These are phyloP conservation scores for Cygnus buccinator DNA, from an alignment of 2,113 vertebrate species.

Conservation along the genomic window DNA sequence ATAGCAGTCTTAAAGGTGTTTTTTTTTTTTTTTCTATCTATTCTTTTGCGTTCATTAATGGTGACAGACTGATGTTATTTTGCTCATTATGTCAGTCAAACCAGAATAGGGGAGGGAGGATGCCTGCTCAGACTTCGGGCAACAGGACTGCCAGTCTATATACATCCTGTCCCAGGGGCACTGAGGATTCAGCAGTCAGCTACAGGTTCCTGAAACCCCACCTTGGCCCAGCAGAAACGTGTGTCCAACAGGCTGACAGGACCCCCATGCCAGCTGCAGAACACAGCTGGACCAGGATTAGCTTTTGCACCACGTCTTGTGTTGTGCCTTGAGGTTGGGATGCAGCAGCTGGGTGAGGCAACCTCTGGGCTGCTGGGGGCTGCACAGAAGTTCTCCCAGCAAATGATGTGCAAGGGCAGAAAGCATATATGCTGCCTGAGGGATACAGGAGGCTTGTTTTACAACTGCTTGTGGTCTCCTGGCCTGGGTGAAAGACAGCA, in stretches of 20 bases:
- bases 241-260: background rate
- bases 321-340: accelerated
- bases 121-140: background rate
- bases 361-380: background rate
- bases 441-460: background rate
- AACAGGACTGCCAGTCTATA: accelerated
- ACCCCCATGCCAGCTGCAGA: background rate
- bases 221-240: background rate
- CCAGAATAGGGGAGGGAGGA: background rate
- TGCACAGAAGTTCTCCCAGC: accelerated
- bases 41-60: background rate
- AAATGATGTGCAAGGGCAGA: background rate
- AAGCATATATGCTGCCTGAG: background rate
- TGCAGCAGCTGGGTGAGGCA: background rate
- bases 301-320: background rate
- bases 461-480: background rate
- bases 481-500: background rate
- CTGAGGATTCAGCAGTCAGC: background rate
- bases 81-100: background rate
- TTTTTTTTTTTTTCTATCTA: background rate
- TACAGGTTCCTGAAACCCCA: background rate
- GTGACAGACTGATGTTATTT: background rate
- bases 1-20: background rate
- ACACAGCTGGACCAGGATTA: background rate
- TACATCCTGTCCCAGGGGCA: background rate